A percentile compares a stretch with the other conserved stretches of the same genome.
phyloP scores from a whole-genome alignment of 2,888 invertebrate species.

The Sturmia bella region DNA sequence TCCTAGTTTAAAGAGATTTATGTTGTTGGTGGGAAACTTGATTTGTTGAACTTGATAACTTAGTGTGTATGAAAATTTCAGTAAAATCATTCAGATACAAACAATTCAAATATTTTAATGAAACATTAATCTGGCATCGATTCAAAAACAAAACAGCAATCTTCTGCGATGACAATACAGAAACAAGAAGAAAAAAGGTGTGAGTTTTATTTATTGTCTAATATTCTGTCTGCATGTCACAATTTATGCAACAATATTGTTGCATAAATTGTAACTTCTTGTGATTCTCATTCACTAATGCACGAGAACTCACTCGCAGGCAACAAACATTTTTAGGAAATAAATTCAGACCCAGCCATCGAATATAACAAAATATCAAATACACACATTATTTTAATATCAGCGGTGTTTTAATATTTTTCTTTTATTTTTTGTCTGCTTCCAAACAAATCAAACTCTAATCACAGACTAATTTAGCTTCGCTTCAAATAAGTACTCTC shows the following conservation, averaged over 20 bases:
- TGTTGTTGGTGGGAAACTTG: too few species aligned
- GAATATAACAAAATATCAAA: slow-evolving; percentile 27
- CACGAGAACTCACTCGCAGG: slow-evolving; percentile 34
- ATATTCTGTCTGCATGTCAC: slow-evolving; percentile 28
- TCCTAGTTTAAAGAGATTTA: too few species aligned
- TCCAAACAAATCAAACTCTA: slow-evolving; percentile 67
- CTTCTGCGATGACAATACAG: slow-evolving; percentile 44
- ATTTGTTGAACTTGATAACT: too few species aligned
- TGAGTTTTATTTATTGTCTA: slow-evolving; percentile 65
- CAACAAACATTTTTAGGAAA: slow-evolving; percentile 32
- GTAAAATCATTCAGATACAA: too few species aligned
- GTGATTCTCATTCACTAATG: slow-evolving; percentile 49
- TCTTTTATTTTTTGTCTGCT: slow-evolving; percentile 38
- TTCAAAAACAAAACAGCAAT: slow-evolving; percentile 13
- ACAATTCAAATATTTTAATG: slow-evolving; percentile 50
- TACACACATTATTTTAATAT: not conserved
- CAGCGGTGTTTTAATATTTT: slow-evolving; percentile 6
- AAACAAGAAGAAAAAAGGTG: slow-evolving; percentile 52
- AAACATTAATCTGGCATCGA: slow-evolving; percentile 37
- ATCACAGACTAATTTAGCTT: slow-evolving; percentile 67
- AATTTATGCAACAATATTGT: slow-evolving; percentile 59
- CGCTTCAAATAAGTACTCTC: slow-evolving; percentile 57
- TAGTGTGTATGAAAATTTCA: too few species aligned
- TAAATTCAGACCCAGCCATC: slow-evolving; percentile 50
- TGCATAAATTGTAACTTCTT: slow-evolving; percentile 34